Evolutionary conservation across 1,140 invertebrate genomes (phyloP).

Genomic region (Bradysia coprophila): DNA sequence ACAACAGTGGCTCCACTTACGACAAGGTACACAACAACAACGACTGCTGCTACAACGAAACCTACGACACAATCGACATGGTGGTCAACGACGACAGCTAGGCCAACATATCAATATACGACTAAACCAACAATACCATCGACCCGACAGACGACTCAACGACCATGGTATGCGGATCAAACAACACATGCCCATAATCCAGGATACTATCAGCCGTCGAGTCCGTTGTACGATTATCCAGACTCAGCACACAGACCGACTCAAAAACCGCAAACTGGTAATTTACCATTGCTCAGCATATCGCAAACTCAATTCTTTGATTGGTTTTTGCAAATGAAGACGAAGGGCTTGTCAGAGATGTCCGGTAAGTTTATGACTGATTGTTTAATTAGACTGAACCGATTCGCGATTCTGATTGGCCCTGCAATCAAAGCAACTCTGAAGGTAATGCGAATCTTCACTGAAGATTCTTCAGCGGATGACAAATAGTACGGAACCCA

Average conservation of each 20-base stretch:
- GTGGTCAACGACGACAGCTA: conserved; percentile 10
- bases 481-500: too few species aligned
- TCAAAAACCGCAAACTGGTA: conserved; percentile 11
- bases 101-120: conserved; percentile 3
- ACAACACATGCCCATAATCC: conserved; percentile 1
- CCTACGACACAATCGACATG: conserved; percentile 12
- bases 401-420: too few species aligned
- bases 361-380: background rate
- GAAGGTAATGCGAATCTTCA: too few species aligned
- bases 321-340: conserved; percentile 3
- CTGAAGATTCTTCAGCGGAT: too few species aligned
- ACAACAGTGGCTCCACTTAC: background rate
- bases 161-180: background rate
- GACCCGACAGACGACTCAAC: background rate
- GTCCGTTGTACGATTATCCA: background rate
- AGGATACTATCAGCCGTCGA: background rate
- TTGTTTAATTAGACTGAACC: too few species aligned
- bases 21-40: background rate
- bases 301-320: conserved; percentile 8
- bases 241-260: conserved; percentile 3
- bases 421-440: too few species aligned
- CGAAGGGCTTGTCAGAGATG: background rate
- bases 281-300: conserved; percentile 6
- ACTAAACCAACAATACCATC: background rate
- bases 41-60: conserved; percentile 4